phyloP scores from a whole-genome alignment of 2,797 vertebrate species.

The Oryzias sinensis region DNA sequence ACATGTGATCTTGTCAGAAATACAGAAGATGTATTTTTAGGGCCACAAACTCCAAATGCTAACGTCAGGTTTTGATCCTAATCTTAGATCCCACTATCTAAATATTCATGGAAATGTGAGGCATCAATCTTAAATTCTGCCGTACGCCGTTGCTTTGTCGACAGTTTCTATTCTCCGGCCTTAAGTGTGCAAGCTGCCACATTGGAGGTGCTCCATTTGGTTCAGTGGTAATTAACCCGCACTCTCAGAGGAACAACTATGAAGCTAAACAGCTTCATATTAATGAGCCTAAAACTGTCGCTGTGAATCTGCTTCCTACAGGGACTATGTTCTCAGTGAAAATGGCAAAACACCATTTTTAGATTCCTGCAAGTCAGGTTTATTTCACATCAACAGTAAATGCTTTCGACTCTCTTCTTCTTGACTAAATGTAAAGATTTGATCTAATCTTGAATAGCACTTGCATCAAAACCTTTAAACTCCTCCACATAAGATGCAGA shows the following conservation, averaged over 20 bases:
- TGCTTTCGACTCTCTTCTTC: slow-evolving; percentile 45
- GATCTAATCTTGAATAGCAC: slow-evolving; percentile 40
- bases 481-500: slow-evolving; percentile 35
- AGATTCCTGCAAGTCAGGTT: slow-evolving; percentile 61
- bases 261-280: slow-evolving; percentile 69
- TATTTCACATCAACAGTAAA: slow-evolving; percentile 53
- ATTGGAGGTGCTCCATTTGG: slow-evolving; percentile 56
- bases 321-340: slow-evolving; percentile 56
- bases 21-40: slow-evolving; percentile 32
- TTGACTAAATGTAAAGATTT: slow-evolving; percentile 54
- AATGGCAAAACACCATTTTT: slow-evolving; percentile 75
- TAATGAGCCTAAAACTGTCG: slow-evolving; percentile 65
- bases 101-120: slow-evolving; percentile 54
- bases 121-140: slow-evolving; percentile 48
- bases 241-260: slow-evolving; percentile 62
- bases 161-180: slow-evolving; percentile 54
- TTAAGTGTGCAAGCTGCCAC: slow-evolving; percentile 44
- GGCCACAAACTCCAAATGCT: slow-evolving; percentile 43
- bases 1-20: slow-evolving; percentile 29
- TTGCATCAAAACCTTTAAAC: slow-evolving; percentile 21
- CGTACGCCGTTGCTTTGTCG: slow-evolving; percentile 41
- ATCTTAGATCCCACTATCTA: slow-evolving; percentile 53
- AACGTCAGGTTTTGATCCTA: slow-evolving; percentile 46
- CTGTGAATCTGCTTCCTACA: slow-evolving; percentile 57
- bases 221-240: slow-evolving; percentile 66